Base-by-base conservation (phyloP, 2,888 invertebrate genomes). In the Pachydiplax longipennis region DNA sequence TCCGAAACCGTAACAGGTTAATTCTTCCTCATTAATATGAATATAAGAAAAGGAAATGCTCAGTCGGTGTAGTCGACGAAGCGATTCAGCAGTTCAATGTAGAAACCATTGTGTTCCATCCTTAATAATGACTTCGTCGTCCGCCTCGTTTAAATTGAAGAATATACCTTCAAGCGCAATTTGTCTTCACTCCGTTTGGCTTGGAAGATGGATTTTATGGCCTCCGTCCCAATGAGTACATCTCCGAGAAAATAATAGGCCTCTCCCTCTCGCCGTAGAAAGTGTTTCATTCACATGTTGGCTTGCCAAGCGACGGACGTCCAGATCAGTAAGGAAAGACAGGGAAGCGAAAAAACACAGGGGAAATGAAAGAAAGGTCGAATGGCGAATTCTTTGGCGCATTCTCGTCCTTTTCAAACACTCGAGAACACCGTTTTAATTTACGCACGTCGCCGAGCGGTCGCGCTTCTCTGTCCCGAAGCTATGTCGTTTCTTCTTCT, bases 231-330 rank as follows among this genome's bases (percentile, higher is more conserved):
- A 31, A 73, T 13, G 73, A 73, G 73, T 73, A 73, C 25, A 35
- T 37, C 37, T 22, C 22, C 37, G 87, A 61, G 87, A 81, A 81
- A 83, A 87, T 87, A 37, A 61, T 87, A 35, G 87, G 10, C 40
- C 22, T 44, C n/a, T 18, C 37, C 12, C 73, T 2, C 73, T 25
- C 65, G 6, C 12, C 31, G 15, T 53, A 18, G 31, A 10, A 65
- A 61, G 87, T 61, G 61, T 87, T 87, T 37, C 87, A 87, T 87
- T 87, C 87, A 87, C 87, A 87, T 53, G 87, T 61, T 58, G 10
- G 22, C 22, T 87, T 87, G 87, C 87, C 87, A 87, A 87, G 40
- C 35, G 61, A 87, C n/a, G n/a, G n/a, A n/a, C 31, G 37, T 13
- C 31, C 25, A 37, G 5, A 31, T 15, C 8, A 48, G 25, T 1